phyloP scores from a whole-genome alignment of 2,888 invertebrate species.

The Lumbricus terrestris region DNA sequence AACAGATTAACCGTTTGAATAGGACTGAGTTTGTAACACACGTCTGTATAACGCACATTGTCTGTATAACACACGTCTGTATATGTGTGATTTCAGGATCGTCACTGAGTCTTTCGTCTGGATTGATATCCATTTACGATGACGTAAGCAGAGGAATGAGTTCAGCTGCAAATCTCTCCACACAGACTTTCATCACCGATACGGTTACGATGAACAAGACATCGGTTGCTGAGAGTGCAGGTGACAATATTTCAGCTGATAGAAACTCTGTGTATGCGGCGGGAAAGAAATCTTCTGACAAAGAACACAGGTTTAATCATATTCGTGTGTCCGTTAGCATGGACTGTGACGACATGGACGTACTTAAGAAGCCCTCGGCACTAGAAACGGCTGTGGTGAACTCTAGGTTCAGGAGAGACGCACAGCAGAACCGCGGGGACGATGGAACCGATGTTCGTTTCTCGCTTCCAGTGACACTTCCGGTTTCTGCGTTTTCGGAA shows the following conservation, averaged over 20 bases:
- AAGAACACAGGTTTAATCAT: not conserved
- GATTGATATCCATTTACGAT: slow-evolving; percentile 20
- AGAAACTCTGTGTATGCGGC: not conserved
- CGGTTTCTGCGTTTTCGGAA: not conserved
- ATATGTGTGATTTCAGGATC: slow-evolving; percentile 16
- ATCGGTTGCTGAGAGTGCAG: not conserved
- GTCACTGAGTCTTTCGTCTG: slow-evolving; percentile 18
- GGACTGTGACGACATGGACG: not conserved
- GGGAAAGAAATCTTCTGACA: not conserved
- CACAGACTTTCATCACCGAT: not conserved
- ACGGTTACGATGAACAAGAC: not conserved
- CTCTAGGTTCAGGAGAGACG: not conserved
- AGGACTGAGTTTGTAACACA: not conserved
- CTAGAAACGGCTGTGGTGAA: not conserved
- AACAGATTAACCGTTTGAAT: not conserved
- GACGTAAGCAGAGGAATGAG: slow-evolving; percentile 8
- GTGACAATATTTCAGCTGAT: not conserved
- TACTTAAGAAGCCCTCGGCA: not conserved
- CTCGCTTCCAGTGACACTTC: not conserved
- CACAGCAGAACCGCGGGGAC: not conserved
- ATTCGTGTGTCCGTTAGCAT: slow-evolving; percentile 5
- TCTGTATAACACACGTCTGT: not conserved
- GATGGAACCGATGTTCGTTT: not conserved
- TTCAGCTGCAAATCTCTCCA: not conserved
- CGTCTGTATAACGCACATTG: too few relatives aligned